phyloP scores from a whole-genome alignment of 1,140 invertebrate genomes.

The Stegodyphus dumicola region DNA sequence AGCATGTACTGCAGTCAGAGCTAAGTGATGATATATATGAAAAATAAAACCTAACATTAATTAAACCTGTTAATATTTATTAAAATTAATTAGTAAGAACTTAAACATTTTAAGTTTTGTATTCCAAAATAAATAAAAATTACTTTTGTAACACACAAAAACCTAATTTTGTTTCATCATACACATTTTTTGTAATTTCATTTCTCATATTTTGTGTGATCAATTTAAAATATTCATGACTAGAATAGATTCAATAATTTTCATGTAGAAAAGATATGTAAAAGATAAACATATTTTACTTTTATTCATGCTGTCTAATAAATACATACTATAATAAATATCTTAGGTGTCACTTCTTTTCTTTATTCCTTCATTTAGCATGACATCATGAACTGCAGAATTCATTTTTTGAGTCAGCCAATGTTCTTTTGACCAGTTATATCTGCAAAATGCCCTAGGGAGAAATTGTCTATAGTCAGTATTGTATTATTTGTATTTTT shows the following conservation, averaged over 20 bases:
- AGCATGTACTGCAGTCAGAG: too few species aligned
- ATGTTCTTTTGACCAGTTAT: constrained; percentile 25
- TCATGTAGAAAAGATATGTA: too few species aligned
- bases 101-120: too few species aligned
- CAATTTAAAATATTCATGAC: neutral
- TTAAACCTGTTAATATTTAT: too few species aligned
- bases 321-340: neutral
- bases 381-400: constrained; percentile 12
- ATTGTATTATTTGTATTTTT: neutral
- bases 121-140: too few species aligned
- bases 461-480: neutral
- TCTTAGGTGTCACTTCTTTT: neutral
- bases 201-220: neutral
- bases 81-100: too few species aligned
- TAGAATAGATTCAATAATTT: too few species aligned
- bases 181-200: neutral
- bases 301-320: neutral
- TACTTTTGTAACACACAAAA: too few species aligned
- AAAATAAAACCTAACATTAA: too few species aligned
- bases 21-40: too few species aligned
- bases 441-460: constrained; percentile 29
- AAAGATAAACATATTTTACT: neutral
- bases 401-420: constrained; percentile 3
- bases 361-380: constrained; percentile 11
- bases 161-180: too few species aligned